These are phyloP conservation scores for Etia nguti DNA, from an alignment of 2,113 vertebrate species.

Conservation along the genomic window DNA sequence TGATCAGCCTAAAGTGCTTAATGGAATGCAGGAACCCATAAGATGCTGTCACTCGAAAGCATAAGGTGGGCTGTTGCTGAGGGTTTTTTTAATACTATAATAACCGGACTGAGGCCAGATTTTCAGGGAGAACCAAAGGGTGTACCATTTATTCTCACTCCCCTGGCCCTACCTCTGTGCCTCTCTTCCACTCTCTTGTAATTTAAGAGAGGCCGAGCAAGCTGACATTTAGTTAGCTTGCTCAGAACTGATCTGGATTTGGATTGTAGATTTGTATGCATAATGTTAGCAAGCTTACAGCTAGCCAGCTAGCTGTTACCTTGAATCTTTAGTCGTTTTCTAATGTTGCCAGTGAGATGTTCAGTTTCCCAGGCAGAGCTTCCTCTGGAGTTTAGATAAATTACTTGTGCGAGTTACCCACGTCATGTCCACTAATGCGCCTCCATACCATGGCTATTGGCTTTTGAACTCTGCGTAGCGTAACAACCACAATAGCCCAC, in stretches of 20 bases:
- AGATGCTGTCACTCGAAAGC: conserved; percentile 68
- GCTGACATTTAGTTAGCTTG: neutral
- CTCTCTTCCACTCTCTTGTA: neutral
- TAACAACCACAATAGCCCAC: neutral
- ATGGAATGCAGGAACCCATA: conserved; percentile 63
- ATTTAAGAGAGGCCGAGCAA: neutral
- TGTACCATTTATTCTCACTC: neutral
- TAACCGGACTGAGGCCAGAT: neutral
- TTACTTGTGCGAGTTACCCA: neutral
- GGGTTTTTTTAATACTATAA: conserved; percentile 5
- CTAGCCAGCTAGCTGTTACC: neutral
- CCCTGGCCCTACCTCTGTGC: neutral
- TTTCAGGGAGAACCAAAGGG: neutral
- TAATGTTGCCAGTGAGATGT: neutral
- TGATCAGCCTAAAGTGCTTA: conserved; percentile 75
- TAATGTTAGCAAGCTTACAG: neutral
- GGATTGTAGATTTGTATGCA: neutral
- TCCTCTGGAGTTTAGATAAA: neutral
- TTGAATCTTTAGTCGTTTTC: neutral
- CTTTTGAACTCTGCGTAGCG: neutral
- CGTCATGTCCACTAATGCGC: neutral
- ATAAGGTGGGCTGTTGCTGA: conserved; percentile 56
- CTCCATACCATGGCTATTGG: neutral
- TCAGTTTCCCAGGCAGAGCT: neutral
- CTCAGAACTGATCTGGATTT: neutral